phyloP scores from a whole-genome alignment of 2,888 invertebrate genomes.

The Hololepta plana region DNA sequence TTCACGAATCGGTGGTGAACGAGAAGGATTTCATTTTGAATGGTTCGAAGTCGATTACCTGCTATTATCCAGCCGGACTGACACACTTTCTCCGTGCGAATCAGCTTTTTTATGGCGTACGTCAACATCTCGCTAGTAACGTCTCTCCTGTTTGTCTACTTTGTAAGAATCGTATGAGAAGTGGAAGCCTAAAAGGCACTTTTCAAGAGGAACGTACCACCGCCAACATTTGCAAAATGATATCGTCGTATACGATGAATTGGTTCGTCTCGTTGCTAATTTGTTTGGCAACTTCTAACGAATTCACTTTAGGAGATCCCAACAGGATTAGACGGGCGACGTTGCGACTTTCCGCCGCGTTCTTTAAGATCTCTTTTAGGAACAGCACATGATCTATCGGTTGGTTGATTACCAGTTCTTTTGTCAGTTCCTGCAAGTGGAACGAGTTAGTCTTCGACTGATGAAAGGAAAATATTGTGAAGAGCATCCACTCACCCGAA shows the following conservation, averaged over 20 bases:
- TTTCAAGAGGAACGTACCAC: no score
- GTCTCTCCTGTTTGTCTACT: no score
- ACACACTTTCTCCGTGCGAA: slow-evolving; percentile 19
- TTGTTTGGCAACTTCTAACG: slow-evolving; percentile 18
- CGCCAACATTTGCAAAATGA: no score
- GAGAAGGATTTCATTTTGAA: slow-evolving; percentile 3
- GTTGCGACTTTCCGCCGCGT: slow-evolving; percentile 30
- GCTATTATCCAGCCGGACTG: slow-evolving; percentile 24
- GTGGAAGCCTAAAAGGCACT: no score
- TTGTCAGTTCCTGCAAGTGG: slow-evolving; percentile 33
- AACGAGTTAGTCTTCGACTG: slow-evolving; percentile 1
- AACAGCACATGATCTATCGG: slow-evolving; percentile 45
- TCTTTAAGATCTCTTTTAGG: slow-evolving; percentile 36
- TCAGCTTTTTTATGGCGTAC: slow-evolving; percentile 11
- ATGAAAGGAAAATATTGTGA: slow-evolving; percentile 1
- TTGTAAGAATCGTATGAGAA: no score
- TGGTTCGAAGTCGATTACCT: slow-evolving; percentile 14
- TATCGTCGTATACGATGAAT: slow-evolving; percentile 17
- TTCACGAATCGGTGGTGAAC: not conserved
- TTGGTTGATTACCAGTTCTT: slow-evolving; percentile 36
- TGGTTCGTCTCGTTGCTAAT: slow-evolving; percentile 19
- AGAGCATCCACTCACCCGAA: slow-evolving; percentile 30
- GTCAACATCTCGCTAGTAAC: no score
- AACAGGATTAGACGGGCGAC: slow-evolving; percentile 36
- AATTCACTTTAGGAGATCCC: slow-evolving; percentile 30